A percentile compares a stretch with the other conserved stretches of the same genome.
These are phyloP conservation scores for Polydrusus cervinus DNA, from an alignment of 2,888 invertebrate species.

Conservation along the genomic window DNA sequence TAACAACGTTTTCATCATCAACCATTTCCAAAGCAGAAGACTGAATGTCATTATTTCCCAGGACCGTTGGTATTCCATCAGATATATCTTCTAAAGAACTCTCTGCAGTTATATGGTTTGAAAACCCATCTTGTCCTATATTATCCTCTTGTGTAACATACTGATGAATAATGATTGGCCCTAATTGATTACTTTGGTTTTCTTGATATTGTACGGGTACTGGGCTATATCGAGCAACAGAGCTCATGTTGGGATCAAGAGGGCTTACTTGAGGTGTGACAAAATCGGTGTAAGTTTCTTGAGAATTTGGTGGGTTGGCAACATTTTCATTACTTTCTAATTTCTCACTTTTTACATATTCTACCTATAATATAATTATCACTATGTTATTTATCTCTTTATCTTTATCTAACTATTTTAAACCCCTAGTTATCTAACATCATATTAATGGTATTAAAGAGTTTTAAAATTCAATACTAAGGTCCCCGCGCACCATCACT, in stretches of 20 bases:
- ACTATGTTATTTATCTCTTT: no score
- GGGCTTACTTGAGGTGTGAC: constrained; percentile 68
- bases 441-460: no score
- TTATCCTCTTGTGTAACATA: constrained; percentile 61
- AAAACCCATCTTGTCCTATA: constrained; percentile 55
- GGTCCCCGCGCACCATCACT: no score
- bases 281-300: constrained; percentile 62
- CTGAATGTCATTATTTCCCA: constrained; percentile 64
- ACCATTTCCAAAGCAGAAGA: constrained; percentile 60
- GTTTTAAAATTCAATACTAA: no score
- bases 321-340: constrained; percentile 53
- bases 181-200: constrained; percentile 60
- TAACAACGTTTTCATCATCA: constrained; percentile 27
- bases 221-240: constrained; percentile 77
- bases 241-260: constrained; percentile 74
- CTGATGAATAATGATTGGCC: constrained; percentile 67
- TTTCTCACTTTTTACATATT: constrained; percentile 68
- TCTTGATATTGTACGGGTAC: constrained; percentile 68
- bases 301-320: constrained; percentile 40
- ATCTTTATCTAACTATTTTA: no score
- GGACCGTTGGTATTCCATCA: constrained; percentile 61
- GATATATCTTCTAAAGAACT: constrained; percentile 56
- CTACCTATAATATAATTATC: constrained; percentile 63
- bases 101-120: constrained; percentile 50
- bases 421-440: no score